These are phyloP conservation scores for Malurus alboscapulatus DNA, from an alignment of 2,113 vertebrate species.

Conservation along the genomic window DNA sequence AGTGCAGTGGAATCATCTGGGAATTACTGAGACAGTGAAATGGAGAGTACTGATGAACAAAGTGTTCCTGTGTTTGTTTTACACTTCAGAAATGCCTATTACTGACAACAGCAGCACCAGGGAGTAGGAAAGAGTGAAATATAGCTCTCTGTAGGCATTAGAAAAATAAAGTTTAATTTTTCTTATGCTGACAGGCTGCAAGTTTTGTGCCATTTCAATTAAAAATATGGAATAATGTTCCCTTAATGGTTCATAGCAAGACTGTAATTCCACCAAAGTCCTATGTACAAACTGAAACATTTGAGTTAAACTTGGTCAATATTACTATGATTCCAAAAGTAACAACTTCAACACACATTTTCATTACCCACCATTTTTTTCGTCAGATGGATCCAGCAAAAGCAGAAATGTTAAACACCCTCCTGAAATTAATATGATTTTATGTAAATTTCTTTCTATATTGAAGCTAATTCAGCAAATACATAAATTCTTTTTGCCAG, in stretches of 20 bases:
- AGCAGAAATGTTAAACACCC: not conserved
- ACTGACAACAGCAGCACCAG: not conserved
- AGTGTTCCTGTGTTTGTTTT: not conserved
- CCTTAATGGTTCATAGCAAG: not conserved
- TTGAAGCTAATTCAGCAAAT: slow-evolving; percentile 2
- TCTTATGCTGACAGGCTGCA: not conserved
- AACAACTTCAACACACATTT: not conserved
- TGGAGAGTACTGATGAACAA: not conserved
- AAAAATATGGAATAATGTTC: not conserved
- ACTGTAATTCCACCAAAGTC: not conserved
- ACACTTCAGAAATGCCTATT: not conserved
- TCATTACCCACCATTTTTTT: not conserved
- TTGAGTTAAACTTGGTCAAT: not conserved
- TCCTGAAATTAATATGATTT: not conserved
- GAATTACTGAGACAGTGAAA: not conserved
- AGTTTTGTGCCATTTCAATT: not conserved
- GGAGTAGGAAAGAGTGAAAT: not conserved
- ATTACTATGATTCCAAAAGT: not conserved
- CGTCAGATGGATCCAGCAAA: not conserved
- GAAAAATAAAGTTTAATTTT: not conserved
- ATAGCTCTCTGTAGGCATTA: not conserved
- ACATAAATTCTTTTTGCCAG: not conserved
- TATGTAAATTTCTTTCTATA: not conserved
- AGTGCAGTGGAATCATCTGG: not conserved
- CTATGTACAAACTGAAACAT: not conserved